Evolutionary conservation across 1,140 invertebrate species (phyloP), one percentile per base, ranked within the genome.

Genomic region (Drosophila kohkoa): DNA sequence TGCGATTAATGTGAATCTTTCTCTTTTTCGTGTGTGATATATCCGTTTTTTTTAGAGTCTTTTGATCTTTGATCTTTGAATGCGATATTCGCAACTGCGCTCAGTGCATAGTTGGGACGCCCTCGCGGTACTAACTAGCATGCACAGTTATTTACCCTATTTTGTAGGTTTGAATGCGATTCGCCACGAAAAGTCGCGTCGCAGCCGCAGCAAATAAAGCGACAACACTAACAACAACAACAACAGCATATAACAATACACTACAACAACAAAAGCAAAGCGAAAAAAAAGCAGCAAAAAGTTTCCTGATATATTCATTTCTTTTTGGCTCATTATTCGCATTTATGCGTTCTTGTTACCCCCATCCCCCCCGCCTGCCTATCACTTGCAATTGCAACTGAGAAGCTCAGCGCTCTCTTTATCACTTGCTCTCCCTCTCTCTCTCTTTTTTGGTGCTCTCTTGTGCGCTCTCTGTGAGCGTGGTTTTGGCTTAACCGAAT

Each of bases 111-210:
- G 83, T 60, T 69, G 63, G 67, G 66, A 79, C 54, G 83, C 83
- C 86, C 77, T 74, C 75, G 71, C 85, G 60, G 52, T 89, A 88
- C 85, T 88, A 88, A 85, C 85, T 81, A 77, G 57, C 75, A 79
- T 85, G 62, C 81, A 63, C 81, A 54, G 51, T 81, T 89, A 78
- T 88, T 89, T 88, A 88, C 85, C 85, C 85, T 88, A 88, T 88
- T 88, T 88, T 89, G 85, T 89, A 81, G 85, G 81, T 82, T 82
- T 81, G 75, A 66, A 79, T 71, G 11, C 69, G 64, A 79, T 71
- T 8, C 69, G 64, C 64, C 16, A 35, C 55, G 54, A 57, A 75
- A 73, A 45, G 68, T 69, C 48, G 76, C 77, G 67, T 64, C 70
- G 70, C 72, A 45, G 81, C 68, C 81, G 62, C 75, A 16, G 63